Conservation (phyloP, 1,140 invertebrate genomes). For the Schlechtendalia chinensis region DNA sequence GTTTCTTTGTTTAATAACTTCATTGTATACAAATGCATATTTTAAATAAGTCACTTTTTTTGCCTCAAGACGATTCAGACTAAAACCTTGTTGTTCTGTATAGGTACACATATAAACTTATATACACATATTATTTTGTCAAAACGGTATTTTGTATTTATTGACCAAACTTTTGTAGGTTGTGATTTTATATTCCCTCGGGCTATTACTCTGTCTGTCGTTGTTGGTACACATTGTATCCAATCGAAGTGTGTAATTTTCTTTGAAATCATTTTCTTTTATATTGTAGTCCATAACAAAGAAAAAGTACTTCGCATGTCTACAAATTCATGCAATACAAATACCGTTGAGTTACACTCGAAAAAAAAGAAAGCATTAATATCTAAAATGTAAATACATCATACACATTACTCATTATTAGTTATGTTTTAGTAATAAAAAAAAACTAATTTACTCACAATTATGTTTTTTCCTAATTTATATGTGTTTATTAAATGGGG, state of each 20-base stretch:
- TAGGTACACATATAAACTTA: no score
- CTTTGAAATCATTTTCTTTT: constrained; percentile 8
- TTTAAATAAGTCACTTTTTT: neutral
- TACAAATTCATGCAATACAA: neutral
- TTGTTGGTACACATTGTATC: neutral
- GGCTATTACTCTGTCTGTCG: neutral
- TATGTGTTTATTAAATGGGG: no score
- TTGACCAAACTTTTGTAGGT: constrained; percentile 35
- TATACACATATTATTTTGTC: constrained; percentile 11
- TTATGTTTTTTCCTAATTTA: no score
- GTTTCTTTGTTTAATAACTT: neutral
- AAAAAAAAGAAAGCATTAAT: neutral
- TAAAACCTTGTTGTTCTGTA: neutral
- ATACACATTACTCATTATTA: no score
- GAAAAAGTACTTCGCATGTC: neutral
- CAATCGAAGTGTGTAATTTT: constrained; percentile 28
- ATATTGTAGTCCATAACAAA: constrained; percentile 7
- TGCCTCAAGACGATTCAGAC: neutral
- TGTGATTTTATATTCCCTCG: constrained; percentile 36
- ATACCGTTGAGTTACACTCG: neutral
- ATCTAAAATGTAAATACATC: neutral
- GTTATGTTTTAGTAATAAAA: no score
- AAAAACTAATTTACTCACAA: no score
- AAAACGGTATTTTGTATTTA: constrained; percentile 30
- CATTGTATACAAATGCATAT: neutral